These are phyloP conservation scores for Fragum sueziense DNA, from an alignment of 2,888 invertebrate species.

Conservation along the genomic window DNA sequence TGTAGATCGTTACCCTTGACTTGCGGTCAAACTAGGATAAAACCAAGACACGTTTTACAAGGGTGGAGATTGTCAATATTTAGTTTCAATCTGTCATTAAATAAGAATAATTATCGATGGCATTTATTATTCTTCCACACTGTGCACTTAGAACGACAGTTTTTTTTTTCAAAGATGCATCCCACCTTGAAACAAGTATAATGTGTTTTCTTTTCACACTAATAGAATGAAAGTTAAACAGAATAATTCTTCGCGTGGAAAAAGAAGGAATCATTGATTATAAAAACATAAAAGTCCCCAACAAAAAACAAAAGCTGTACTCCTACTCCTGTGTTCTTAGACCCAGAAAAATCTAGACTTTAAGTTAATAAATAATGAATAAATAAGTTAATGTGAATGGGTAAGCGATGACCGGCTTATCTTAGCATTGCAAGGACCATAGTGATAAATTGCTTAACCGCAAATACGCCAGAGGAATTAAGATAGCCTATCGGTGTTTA, in stretches of 20 bases:
- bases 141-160: too few species aligned
- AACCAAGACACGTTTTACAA: neutral
- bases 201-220: too few species aligned
- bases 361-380: neutral
- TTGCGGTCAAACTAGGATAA: neutral
- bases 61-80: too few species aligned
- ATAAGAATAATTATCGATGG: too few species aligned
- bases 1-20: neutral
- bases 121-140: too few species aligned
- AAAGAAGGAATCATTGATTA: too few species aligned
- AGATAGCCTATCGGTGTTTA: neutral
- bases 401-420: neutral
- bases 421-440: neutral
- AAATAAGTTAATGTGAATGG: neutral
- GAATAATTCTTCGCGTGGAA: too few species aligned
- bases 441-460: neutral
- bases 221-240: too few species aligned
- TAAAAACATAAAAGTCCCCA: neutral
- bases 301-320: neutral
- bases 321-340: conserved; percentile 1
- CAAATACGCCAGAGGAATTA: conserved; percentile 12
- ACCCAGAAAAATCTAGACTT: neutral
- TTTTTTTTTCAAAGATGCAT: too few species aligned
- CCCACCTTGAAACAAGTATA: too few species aligned
- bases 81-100: too few species aligned